Conservation (phyloP, 2,113 vertebrate species). For the Hemiscyllium ocellatum region DNA sequence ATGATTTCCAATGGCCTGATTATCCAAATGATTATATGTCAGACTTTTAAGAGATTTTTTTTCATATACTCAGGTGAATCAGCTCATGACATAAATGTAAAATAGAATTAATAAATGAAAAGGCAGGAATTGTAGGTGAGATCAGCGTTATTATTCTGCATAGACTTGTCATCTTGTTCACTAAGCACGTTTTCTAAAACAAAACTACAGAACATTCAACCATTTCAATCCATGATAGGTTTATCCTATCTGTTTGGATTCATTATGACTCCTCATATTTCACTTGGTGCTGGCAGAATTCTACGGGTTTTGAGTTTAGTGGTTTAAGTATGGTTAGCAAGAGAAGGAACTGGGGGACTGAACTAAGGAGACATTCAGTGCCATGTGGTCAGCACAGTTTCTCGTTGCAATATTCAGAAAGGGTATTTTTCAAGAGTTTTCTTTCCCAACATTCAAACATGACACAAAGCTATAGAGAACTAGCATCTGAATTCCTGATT, state of each 20-base stretch:
- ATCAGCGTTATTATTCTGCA: not conserved
- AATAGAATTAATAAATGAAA: not conserved
- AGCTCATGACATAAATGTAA: not conserved
- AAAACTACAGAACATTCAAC: not conserved
- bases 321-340: not conserved
- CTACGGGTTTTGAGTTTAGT: not conserved
- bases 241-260: not conserved
- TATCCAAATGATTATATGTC: slow-evolving; percentile 6
- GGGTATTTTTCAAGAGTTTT: not conserved
- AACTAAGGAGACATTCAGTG: not conserved
- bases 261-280: not conserved
- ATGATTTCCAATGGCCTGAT: not conserved
- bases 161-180: not conserved
- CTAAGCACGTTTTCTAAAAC: not conserved
- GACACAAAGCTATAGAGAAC: not conserved
- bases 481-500: not conserved
- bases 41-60: not conserved
- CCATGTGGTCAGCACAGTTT: not conserved
- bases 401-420: not conserved
- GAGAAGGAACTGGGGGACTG: not conserved
- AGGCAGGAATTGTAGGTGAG: not conserved
- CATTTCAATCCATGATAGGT: not conserved
- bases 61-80: not conserved
- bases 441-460: not conserved
- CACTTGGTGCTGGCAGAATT: not conserved